Base-by-base conservation (phyloP, 2,113 vertebrate genomes). In the Chloebia gouldiae region DNA sequence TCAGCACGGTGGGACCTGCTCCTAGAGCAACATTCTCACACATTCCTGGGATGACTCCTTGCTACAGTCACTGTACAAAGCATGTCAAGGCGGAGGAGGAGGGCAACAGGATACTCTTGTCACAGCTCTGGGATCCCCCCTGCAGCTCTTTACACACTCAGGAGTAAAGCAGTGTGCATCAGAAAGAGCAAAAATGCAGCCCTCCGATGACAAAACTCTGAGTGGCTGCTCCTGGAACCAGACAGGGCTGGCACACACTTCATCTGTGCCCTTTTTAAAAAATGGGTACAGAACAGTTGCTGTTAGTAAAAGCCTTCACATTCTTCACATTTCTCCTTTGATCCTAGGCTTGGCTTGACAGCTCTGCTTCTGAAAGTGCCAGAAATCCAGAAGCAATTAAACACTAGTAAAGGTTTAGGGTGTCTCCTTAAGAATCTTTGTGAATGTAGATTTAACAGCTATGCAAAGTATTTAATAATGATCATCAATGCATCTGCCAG, bases 281-380 rank as follows among this genome's bases (percentile, higher is more conserved):
- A 78, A n/a, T 16, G 80, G 35, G 30, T 59, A 60, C 61, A 88
- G 57, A 88, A 88, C 75, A 93, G 64, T 31, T 92, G 95, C 78
- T 59, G 42, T 95, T 92, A 90, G 35, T 84, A 60, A 92, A 94
- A 90, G 71, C 80, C 50, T 94, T 96, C 50, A 68, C 47, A 94
- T 96, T 90, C 89, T 76, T 92, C 47, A 69, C 79, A 86, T 94
- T 92, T 93, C 80, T 91, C 35, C 90, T 91, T 96, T 96, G 50
- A 86, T 89, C 68, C 76, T 40, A 63, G 64, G 80, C 72, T 92
- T 57, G 86, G 70, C 76, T 86, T 81, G 51, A 86, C 79, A 88
- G 86, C 79, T 90, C 86, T 17, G 11, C 85, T 88, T 40, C 75
- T 15, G 31, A 81, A 56, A 84, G 63, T 10, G 15, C 60, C 76